These are phyloP conservation scores for Agrochola lota DNA, from an alignment of 2,888 invertebrate genomes.

Conservation along the genomic window DNA sequence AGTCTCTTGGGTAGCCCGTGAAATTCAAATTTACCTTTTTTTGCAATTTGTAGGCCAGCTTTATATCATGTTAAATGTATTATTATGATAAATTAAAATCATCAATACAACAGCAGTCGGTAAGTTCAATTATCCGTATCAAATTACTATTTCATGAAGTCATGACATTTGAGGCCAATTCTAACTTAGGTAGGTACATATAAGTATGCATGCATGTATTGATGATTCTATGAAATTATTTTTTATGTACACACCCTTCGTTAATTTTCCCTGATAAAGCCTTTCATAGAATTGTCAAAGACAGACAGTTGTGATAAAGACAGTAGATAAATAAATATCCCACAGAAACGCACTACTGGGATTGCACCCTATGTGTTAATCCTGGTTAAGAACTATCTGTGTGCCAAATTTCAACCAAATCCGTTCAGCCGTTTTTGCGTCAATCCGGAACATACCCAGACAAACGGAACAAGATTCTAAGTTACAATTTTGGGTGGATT, in stretches of 20 bases:
- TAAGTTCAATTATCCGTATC: background rate
- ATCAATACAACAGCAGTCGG: background rate
- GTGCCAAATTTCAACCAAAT: background rate
- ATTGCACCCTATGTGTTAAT: too few relatives aligned
- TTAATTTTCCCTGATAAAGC: too few relatives aligned
- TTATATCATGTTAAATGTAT: too few relatives aligned
- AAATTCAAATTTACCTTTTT: too few relatives aligned
- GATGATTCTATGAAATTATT: background rate
- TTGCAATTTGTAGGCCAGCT: too few relatives aligned
- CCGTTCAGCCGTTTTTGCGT: background rate
- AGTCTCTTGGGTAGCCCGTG: background rate
- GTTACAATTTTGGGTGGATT: background rate
- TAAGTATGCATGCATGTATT: background rate
- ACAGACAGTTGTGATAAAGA: too few relatives aligned
- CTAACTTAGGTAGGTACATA: background rate
- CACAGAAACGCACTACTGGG: background rate
- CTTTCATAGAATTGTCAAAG: too few relatives aligned
- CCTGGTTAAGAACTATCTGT: background rate
- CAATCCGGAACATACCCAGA: background rate
- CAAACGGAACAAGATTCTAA: background rate
- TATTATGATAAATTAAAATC: background rate
- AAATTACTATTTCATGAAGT: background rate
- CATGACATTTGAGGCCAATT: background rate
- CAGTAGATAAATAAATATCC: background rate
- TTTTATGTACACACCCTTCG: too few relatives aligned